Evolutionary conservation across 2,113 vertebrate genomes (phyloP).

Genomic region (Gobiocypris rarus): DNA sequence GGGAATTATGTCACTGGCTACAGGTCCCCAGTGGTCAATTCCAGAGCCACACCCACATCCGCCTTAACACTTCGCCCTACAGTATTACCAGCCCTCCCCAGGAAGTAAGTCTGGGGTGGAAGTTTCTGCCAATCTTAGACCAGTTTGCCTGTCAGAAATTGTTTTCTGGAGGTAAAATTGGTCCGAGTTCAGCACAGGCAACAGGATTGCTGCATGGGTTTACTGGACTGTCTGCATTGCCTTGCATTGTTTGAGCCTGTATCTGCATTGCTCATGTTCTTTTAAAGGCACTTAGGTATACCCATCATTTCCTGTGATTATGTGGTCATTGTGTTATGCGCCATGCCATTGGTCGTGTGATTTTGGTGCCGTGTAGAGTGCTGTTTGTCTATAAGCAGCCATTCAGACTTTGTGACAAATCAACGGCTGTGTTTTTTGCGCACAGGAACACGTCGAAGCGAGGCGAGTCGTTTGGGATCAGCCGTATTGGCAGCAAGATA

Average conservation of each 20-base stretch:
- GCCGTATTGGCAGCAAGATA: constrained; percentile 91
- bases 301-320: neutral
- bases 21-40: constrained; percentile 30
- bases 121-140: constrained; percentile 37
- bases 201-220: constrained; percentile 7
- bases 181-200: constrained; percentile 41
- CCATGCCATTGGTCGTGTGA: neutral
- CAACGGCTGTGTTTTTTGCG: constrained; percentile 13
- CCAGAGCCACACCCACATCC: constrained; percentile 17
- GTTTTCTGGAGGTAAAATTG: neutral
- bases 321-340: neutral
- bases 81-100: constrained; percentile 4
- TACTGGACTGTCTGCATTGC: neutral
- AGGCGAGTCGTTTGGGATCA: constrained; percentile 91
- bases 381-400: neutral
- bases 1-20: constrained; percentile 6
- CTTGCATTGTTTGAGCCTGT: constrained; percentile 18
- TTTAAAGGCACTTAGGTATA: constrained; percentile 4
- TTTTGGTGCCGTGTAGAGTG: neutral
- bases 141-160: neutral
- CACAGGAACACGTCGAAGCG: constrained; percentile 85
- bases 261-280: neutral
- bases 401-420: neutral
- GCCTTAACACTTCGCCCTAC: constrained; percentile 30
- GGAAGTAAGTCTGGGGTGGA: constrained; percentile 53